Percentiles rank a stretch among this genome's conserved stretches.
phyloP scores from a whole-genome alignment of 2,113 vertebrate genomes.

The Protobothrops mucrosquamatus region DNA sequence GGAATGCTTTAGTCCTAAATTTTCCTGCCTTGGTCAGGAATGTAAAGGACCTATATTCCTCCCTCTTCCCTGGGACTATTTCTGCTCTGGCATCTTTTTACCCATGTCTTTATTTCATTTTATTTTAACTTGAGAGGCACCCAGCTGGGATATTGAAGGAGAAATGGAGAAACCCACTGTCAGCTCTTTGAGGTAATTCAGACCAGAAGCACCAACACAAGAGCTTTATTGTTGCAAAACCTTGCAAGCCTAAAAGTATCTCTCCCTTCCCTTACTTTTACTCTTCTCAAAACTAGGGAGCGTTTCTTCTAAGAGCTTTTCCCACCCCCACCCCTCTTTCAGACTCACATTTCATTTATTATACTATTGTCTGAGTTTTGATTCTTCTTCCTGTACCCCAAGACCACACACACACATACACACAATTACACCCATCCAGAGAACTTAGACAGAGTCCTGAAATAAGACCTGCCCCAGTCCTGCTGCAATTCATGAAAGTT shows the following conservation, averaged over 20 bases:
- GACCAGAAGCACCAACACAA: not conserved
- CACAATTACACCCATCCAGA: not conserved
- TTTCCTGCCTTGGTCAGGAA: not conserved
- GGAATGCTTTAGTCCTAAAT: not conserved
- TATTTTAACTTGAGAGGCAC: not conserved
- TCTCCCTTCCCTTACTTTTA: not conserved
- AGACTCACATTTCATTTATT: not conserved
- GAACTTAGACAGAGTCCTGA: not conserved
- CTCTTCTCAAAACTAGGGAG: not conserved
- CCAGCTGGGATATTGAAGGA: not conserved
- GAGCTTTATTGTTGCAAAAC: not conserved
- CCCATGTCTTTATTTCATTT: not conserved
- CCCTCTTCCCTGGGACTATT: not conserved
- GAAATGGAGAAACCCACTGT: not conserved
- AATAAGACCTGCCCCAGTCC: not conserved
- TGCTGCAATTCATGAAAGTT: not conserved
- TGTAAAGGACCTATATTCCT: not conserved
- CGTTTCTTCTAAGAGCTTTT: not conserved
- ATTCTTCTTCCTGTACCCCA: not conserved
- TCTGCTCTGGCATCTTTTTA: not conserved
- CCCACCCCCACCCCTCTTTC: not conserved
- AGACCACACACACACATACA: not conserved
- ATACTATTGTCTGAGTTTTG: not conserved
- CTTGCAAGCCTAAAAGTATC: not conserved
- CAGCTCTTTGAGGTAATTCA: not conserved